Percentiles rank a stretch among this genome's conserved stretches.
phyloP scores from a whole-genome alignment of 2,113 vertebrate species.

The Eulacestoma nigropectus region DNA sequence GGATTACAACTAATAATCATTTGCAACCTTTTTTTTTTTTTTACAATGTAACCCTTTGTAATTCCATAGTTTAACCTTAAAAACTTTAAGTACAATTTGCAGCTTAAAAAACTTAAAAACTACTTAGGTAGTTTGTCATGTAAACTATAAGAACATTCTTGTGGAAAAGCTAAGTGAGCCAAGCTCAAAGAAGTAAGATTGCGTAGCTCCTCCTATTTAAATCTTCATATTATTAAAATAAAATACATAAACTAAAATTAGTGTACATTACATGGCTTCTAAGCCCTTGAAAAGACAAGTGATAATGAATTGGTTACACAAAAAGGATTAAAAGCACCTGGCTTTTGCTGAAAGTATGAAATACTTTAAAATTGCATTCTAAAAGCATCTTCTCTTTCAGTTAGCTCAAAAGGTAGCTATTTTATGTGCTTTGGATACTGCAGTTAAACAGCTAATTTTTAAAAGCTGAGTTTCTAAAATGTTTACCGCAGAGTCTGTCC shows the following conservation, averaged over 20 bases:
- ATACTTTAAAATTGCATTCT: neutral
- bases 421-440: constrained; percentile 15
- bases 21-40: neutral
- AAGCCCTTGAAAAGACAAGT: neutral
- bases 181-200: neutral
- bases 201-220: neutral
- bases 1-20: neutral
- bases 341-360: neutral
- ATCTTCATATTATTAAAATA: neutral
- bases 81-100: neutral
- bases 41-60: neutral
- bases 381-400: neutral
- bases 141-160: neutral
- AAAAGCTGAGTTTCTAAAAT: neutral
- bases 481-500: neutral
- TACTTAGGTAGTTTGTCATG: neutral
- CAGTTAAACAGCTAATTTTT: neutral
- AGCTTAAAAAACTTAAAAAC: neutral
- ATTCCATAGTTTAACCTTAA: neutral
- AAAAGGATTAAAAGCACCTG: neutral
- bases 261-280: neutral
- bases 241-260: neutral
- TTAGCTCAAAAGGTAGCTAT: constrained; percentile 4
- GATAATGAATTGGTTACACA: neutral
- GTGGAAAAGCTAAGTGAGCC: neutral